Evolutionary conservation across 2,797 vertebrate genomes (phyloP).

Genomic region (Peromyscus attwateri): DNA sequence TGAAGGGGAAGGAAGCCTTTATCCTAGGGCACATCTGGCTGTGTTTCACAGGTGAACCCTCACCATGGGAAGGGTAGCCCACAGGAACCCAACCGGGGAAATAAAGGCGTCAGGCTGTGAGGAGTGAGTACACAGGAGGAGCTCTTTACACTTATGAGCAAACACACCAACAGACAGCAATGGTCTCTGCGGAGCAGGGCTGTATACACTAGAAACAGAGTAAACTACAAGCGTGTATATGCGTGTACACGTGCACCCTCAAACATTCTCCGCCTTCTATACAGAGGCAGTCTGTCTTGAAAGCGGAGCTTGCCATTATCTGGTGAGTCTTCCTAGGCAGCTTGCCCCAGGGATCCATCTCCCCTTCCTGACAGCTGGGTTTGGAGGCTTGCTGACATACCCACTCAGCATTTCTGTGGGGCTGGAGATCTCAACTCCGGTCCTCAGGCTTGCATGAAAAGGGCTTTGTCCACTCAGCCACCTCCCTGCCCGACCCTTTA

Average conservation of each 20-base stretch:
- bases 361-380: not conserved
- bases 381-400: not conserved
- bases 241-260: not conserved
- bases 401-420: not conserved
- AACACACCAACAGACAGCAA: not conserved
- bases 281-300: not conserved
- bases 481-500: not conserved
- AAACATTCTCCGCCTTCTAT: not conserved
- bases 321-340: not conserved
- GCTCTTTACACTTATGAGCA: not conserved
- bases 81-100: not conserved
- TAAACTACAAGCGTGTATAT: not conserved
- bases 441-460: not conserved
- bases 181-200: not conserved
- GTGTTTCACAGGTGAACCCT: slow-evolving; percentile 1
- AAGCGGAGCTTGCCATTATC: not conserved
- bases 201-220: not conserved
- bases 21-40: not conserved
- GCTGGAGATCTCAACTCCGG: not conserved
- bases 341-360: not conserved
- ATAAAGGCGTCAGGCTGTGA: not conserved
- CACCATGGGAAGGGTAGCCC: not conserved
- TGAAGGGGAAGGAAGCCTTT: not conserved
- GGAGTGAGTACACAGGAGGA: not conserved
- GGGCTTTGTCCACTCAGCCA: not conserved